These are phyloP conservation scores for Pongo abelii DNA, from an alignment of 2,113 vertebrate species.

Conservation along the genomic window DNA sequence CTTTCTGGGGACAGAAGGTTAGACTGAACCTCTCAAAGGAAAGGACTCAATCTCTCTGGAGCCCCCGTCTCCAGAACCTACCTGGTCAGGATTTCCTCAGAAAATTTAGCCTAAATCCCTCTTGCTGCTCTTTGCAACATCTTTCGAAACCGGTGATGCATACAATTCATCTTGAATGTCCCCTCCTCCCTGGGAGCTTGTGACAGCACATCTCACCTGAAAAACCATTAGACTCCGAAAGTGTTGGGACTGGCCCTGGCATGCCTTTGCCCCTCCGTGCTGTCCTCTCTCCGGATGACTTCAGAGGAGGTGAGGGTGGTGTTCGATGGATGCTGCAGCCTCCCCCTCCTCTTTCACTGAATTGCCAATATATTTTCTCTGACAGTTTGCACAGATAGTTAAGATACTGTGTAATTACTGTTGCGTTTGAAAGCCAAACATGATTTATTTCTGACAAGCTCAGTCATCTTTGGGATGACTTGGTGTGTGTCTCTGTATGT, in stretches of 20 bases:
- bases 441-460: conserved; percentile 87
- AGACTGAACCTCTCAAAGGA: neutral
- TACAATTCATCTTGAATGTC: conserved; percentile 42
- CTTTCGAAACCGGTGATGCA: neutral
- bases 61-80: conserved; percentile 9
- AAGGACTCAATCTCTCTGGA: neutral
- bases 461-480: conserved; percentile 74
- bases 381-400: conserved; percentile 87
- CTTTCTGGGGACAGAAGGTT: neutral
- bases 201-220: conserved; percentile 70
- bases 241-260: conserved; percentile 80
- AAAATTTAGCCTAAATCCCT: conserved; percentile 27
- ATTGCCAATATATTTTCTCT: conserved; percentile 86
- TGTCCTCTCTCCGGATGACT: conserved; percentile 82
- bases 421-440: conserved; percentile 84
- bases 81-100: conserved; percentile 19
- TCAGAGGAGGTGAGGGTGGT: conserved; percentile 80
- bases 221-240: conserved; percentile 83
- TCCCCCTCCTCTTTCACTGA: conserved; percentile 76
- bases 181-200: conserved; percentile 59
- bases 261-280: conserved; percentile 78
- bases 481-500: neutral
- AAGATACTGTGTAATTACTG: conserved; percentile 87
- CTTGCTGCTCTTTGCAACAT: conserved; percentile 24
- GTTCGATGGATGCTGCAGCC: conserved; percentile 54